phyloP scores from a whole-genome alignment of 1,140 invertebrate species.

The Vanessa atalanta region DNA sequence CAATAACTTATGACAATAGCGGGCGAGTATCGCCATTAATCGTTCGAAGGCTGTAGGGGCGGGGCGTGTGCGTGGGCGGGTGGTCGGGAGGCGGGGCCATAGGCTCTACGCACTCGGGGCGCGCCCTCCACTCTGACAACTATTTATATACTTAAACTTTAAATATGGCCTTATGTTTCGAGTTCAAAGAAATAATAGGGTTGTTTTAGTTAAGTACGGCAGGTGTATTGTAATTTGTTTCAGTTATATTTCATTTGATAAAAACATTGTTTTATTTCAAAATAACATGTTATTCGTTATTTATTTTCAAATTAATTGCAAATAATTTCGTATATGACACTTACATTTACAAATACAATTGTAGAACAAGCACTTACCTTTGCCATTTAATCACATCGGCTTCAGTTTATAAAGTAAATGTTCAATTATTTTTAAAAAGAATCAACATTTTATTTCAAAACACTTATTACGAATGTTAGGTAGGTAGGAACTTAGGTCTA shows the following conservation, averaged over 20 bases:
- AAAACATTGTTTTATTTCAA: conserved; percentile 1
- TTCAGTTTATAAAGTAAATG: too few relatives aligned
- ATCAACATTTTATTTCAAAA: too few relatives aligned
- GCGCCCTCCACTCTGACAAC: not conserved
- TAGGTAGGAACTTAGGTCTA: too few relatives aligned
- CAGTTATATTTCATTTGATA: conserved; percentile 16
- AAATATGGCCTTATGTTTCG: not conserved
- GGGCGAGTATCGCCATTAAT: conserved; percentile 27
- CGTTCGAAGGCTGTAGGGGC: conserved; percentile 26
- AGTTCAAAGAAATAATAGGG: not conserved
- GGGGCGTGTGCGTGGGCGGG: conserved; percentile 21
- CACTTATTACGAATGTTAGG: too few relatives aligned
- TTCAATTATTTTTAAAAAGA: too few relatives aligned
- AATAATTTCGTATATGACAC: not conserved
- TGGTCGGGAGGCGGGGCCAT: conserved; percentile 18
- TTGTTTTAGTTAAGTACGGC: not conserved
- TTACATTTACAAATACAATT: too few relatives aligned
- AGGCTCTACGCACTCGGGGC: conserved; percentile 17
- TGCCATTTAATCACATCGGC: too few relatives aligned
- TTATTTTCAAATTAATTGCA: not conserved
- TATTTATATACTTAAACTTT: conserved; percentile 13
- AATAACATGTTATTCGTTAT: not conserved
- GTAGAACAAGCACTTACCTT: too few relatives aligned
- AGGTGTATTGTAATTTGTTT: conserved; percentile 27
- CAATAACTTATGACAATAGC: conserved; percentile 33